phyloP scores from a whole-genome alignment of 2,888 invertebrate species.

The Loripinus fragilis region DNA sequence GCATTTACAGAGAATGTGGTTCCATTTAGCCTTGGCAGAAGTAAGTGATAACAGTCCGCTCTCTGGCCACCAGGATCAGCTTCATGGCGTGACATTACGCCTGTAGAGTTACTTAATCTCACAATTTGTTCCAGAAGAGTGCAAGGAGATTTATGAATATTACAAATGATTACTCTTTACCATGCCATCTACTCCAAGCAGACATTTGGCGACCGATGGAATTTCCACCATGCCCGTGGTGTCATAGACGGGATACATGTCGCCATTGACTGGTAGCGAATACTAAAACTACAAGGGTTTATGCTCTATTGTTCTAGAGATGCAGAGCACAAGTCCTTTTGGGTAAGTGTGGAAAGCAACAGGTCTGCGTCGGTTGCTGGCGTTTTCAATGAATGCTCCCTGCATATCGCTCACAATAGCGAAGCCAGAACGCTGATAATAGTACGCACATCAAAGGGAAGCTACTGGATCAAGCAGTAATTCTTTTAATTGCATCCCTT shows the following conservation, averaged over 20 bases:
- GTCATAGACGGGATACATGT: not conserved
- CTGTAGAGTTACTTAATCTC: not conserved
- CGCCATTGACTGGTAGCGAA: not conserved
- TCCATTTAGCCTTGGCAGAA: not conserved
- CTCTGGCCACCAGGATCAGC: not conserved
- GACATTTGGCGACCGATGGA: not conserved
- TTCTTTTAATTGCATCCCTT: too few relatives aligned
- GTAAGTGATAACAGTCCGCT: not conserved
- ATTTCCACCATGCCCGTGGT: not conserved
- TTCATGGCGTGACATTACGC: not conserved
- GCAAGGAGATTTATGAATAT: not conserved
- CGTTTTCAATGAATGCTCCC: not conserved
- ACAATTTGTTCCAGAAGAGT: not conserved
- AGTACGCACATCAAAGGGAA: too few relatives aligned
- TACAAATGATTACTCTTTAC: not conserved
- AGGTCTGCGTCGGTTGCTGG: constrained; percentile 8
- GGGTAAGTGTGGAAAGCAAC: not conserved
- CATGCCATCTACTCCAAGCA: not conserved
- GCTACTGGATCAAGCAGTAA: too few relatives aligned
- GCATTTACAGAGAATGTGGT: not conserved
- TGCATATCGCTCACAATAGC: not conserved
- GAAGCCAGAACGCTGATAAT: too few relatives aligned
- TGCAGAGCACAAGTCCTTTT: not conserved
- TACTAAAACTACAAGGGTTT: constrained; percentile 3
- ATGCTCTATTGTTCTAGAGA: not conserved